Percentiles rank a stretch among this genome's conserved stretches.
These are phyloP conservation scores for Chlorops oryzae DNA, from an alignment of 1,140 invertebrate species.

Conservation along the genomic window DNA sequence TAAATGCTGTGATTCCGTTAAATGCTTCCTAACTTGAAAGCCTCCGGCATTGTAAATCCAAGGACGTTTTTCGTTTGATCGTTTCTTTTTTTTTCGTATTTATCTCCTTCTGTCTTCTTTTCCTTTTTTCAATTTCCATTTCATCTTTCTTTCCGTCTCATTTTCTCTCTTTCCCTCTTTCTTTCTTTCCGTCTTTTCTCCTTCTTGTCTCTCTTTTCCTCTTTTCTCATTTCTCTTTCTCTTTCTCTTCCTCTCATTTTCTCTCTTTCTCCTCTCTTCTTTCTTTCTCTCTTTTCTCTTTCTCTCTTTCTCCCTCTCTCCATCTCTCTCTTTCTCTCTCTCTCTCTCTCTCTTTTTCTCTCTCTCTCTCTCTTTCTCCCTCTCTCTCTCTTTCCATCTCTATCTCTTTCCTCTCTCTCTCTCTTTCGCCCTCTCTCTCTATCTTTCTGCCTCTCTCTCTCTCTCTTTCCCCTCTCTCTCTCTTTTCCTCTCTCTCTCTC, in stretches of 20 bases:
- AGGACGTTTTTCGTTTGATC: conserved; percentile 18
- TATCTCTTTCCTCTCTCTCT: no score
- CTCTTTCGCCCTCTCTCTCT: no score
- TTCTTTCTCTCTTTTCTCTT: conserved; percentile 18
- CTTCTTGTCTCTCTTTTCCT: not conserved
- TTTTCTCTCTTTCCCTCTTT: not conserved
- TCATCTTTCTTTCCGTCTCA: conserved; percentile 4
- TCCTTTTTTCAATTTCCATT: conserved; percentile 4
- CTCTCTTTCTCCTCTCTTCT: conserved; percentile 35
- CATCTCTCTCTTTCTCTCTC: not conserved
- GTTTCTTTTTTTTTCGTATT: conserved; percentile 17
- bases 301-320: conserved; percentile 3
- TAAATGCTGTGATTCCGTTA: no score
- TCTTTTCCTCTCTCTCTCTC: not conserved
- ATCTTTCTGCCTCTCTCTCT: conserved; percentile 37
- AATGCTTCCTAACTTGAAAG: no score
- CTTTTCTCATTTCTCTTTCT: conserved; percentile 18
- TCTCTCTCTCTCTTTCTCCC: conserved; percentile 11
- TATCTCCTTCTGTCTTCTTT: conserved; percentile 18
- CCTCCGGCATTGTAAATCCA: conserved; percentile 11
- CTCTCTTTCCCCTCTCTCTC: conserved; percentile 12
- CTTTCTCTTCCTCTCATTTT: conserved; percentile 17
- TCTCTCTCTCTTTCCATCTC: no score
- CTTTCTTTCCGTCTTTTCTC: conserved; percentile 5
- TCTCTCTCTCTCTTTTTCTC: not conserved